Percentiles rank a stretch among this genome's conserved stretches.
These are phyloP conservation scores for Rhombomys opimus DNA, from an alignment of 2,113 vertebrate species.

Conservation along the genomic window DNA sequence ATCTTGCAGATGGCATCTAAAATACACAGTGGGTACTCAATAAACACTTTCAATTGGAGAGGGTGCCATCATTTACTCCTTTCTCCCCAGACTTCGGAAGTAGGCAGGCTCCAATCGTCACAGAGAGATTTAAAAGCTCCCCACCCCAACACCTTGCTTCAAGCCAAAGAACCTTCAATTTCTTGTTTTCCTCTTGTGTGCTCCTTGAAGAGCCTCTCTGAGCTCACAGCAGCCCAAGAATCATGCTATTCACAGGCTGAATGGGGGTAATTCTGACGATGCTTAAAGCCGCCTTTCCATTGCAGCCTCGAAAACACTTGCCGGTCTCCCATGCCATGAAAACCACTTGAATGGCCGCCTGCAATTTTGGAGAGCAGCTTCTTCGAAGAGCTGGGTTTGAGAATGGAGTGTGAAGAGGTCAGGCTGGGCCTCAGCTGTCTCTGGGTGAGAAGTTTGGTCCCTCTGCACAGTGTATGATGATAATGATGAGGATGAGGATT, in stretches of 20 bases:
- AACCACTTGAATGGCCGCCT: conserved; percentile 56
- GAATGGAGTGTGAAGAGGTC: conserved; percentile 22
- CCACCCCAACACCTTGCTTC: not conserved
- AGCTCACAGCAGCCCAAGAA: conserved; percentile 38
- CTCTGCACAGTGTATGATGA: not conserved
- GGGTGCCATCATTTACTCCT: not conserved
- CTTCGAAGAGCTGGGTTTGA: conserved; percentile 39
- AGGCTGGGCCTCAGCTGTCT: conserved; percentile 4
- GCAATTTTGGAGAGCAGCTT: conserved; percentile 58
- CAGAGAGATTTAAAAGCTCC: not conserved
- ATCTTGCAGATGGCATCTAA: not conserved
- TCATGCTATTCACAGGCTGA: conserved; percentile 17
- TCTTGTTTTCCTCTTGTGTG: not conserved
- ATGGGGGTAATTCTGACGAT: conserved; percentile 33
- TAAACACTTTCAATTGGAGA: conserved; percentile 10
- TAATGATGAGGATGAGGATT: not conserved
- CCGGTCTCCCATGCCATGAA: conserved; percentile 23
- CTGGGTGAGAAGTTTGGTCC: not conserved
- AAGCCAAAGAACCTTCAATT: not conserved
- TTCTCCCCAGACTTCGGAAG: conserved; percentile 10
- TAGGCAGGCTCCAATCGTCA: not conserved
- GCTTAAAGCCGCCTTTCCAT: not conserved
- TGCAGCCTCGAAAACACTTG: conserved; percentile 5
- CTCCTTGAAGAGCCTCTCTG: conserved; percentile 52
- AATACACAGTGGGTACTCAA: conserved; percentile 18